Evolutionary conservation across 1,140 invertebrate species (phyloP).

Genomic region (Acromyrmex charruanus): DNA sequence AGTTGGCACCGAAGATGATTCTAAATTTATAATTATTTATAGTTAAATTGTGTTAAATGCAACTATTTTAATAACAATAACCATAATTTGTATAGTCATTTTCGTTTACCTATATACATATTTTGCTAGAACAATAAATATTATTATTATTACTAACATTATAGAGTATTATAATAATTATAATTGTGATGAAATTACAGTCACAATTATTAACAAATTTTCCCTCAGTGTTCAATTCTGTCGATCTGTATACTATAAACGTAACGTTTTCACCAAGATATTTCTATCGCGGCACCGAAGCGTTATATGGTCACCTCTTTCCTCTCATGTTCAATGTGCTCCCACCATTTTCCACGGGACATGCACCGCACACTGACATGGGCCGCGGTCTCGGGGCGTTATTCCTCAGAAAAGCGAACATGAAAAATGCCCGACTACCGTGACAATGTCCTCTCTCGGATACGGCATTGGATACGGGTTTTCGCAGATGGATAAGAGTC

Average conservation of each 20-base stretch:
- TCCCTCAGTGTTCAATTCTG: neutral
- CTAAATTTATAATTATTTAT: too few relatives aligned
- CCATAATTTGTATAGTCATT: too few relatives aligned
- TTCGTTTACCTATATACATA: too few relatives aligned
- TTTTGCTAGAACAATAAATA: too few relatives aligned
- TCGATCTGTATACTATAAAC: neutral
- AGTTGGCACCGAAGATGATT: too few relatives aligned
- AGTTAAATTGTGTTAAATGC: too few relatives aligned
- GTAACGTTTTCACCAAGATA: conserved; percentile 32
- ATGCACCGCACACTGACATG: conserved; percentile 33
- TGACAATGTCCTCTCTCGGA: conserved; percentile 52
- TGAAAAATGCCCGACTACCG: conserved; percentile 51
- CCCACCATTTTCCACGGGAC: conserved; percentile 44
- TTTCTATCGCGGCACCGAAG: conserved; percentile 16
- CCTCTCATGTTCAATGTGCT: conserved; percentile 30
- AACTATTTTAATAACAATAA: too few relatives aligned
- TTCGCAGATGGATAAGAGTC: conserved; percentile 31
- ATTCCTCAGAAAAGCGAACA: conserved; percentile 61
- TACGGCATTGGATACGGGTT: conserved; percentile 36
- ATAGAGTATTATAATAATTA: too few relatives aligned
- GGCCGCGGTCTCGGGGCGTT: conserved; percentile 50
- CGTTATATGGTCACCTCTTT: conserved; percentile 39
- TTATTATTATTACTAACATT: too few relatives aligned
- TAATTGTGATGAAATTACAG: too few relatives aligned
- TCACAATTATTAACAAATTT: too few relatives aligned